A percentile compares a stretch with the other conserved stretches of the same genome.
phyloP scores from a whole-genome alignment of 1,140 invertebrate genomes.

The Drosophila arawakana region DNA sequence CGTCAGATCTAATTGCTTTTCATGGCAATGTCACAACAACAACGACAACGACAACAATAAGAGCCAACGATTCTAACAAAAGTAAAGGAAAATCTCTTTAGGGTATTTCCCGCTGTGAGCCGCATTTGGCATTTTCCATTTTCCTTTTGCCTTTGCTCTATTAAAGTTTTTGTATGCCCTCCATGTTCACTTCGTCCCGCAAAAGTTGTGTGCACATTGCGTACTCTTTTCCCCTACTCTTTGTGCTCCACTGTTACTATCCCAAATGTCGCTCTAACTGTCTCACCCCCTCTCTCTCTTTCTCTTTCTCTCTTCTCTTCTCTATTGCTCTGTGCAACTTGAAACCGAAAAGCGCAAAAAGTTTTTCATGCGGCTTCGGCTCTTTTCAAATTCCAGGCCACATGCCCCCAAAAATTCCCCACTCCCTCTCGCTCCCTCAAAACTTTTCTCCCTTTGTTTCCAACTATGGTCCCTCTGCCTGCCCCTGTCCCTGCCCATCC shows the following conservation, averaged over 20 bases:
- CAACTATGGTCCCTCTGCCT: background rate
- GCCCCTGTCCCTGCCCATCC: background rate
- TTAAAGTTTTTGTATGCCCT: slow-evolving; percentile 38
- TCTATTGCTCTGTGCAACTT: slow-evolving; percentile 25
- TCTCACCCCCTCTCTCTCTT: background rate
- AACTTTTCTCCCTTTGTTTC: slow-evolving; percentile 12
- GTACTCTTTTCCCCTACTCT: background rate
- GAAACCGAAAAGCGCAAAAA: slow-evolving; percentile 57
- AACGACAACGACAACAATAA: background rate
- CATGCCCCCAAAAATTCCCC: background rate
- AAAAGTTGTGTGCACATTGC: slow-evolving; percentile 31
- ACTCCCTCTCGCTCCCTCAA: background rate
- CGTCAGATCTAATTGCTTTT: slow-evolving; percentile 51
- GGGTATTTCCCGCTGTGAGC: slow-evolving; percentile 30
- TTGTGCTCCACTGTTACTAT: background rate
- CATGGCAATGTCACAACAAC: slow-evolving; percentile 53
- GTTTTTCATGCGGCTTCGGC: slow-evolving; percentile 54
- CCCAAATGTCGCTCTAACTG: slow-evolving; percentile 9
- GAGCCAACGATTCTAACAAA: slow-evolving; percentile 17
- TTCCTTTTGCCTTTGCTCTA: slow-evolving; percentile 33
- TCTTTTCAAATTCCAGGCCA: slow-evolving; percentile 47
- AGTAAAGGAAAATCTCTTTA: slow-evolving; percentile 38
- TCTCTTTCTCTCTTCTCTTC: background rate
- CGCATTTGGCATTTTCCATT: slow-evolving; percentile 35
- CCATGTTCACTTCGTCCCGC: too few species aligned